Base-by-base conservation (phyloP, 2,888 invertebrate species). In the Lasioglossum oenotherae region DNA sequence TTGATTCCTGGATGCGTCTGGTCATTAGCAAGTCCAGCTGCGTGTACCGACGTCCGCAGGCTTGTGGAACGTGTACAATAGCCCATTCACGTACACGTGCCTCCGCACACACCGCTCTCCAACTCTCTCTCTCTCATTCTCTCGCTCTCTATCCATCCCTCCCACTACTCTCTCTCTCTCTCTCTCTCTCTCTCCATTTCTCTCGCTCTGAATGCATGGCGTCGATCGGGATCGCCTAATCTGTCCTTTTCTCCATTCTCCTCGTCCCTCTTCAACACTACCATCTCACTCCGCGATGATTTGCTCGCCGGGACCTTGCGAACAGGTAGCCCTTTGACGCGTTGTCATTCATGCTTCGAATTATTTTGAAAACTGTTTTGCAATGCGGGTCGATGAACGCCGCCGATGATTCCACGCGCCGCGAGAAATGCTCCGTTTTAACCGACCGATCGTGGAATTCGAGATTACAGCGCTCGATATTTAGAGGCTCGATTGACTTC, bases 21-120 rank as follows among this genome's bases (percentile, higher is more conserved):
- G 91, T 93, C 91, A 93, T 93, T 93, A 93, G 92, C 90, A 87
- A 91, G 88, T 91, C 90, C 91, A 92, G 92, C 92, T 92, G 91
- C 88, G 90, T 88, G 81, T 80, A 80, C 76, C 46, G 71, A 74
- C 74, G 83, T 49, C 53, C 60, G 60, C 80, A 80, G n/a, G 64
- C 14, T 41, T 38, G 46, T 41, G 57, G 44, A 46, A 41, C 46
- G 57, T 72, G 80, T 74, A 27, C 85, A 82, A 74, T 41, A 83
- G 86, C 81, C 86, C 85, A 92, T 91, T 92, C 90, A 91, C 84
- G 83, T 46, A 86, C 57, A 44, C 78, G 74, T 71, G 82, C 82
- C 49, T 74, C 53, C 35, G 73, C 80, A 46, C 77, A 60, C 78
- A 84, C 27, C 69, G 67, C 53, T 38, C 84, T 57, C 74, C 74